Percentiles rank a stretch among this genome's conserved stretches.
Evolutionary conservation across 1,140 invertebrate genomes (phyloP).

Genomic region (Caenorhabditis remanei): DNA sequence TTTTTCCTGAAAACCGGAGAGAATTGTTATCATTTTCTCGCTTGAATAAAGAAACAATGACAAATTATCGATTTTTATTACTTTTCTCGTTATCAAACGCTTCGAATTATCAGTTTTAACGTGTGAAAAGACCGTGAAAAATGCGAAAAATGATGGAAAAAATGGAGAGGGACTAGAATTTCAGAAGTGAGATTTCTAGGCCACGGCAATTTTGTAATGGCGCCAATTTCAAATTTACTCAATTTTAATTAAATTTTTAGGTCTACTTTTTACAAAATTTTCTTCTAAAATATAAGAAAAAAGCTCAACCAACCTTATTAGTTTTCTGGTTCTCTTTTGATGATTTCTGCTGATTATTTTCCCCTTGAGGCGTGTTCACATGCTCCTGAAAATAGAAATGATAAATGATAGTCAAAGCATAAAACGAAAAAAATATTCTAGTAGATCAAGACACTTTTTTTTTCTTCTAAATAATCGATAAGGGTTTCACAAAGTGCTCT

Average conservation of each 20-base stretch:
- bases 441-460: slow-evolving; percentile 1
- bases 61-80: slow-evolving; percentile 23
- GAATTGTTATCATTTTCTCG: background rate
- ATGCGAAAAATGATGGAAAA: slow-evolving; percentile 19
- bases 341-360: slow-evolving; percentile 54
- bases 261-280: no score
- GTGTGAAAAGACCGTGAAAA: slow-evolving; percentile 25
- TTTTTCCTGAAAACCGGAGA: slow-evolving; percentile 23
- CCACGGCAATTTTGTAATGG: background rate
- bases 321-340: slow-evolving; percentile 48
- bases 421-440: background rate
- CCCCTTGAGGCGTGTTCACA: slow-evolving; percentile 54
- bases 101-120: slow-evolving; percentile 8
- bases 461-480: slow-evolving; percentile 50
- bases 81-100: background rate
- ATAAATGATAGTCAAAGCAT: background rate
- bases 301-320: slow-evolving; percentile 14
- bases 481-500: slow-evolving; percentile 37
- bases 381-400: slow-evolving; percentile 33
- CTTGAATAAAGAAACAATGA: slow-evolving; percentile 1
- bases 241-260: background rate
- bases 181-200: background rate
- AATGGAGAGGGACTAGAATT: background rate
- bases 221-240: background rate
- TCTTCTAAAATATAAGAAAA: no score